Base-by-base conservation (phyloP, 2,797 vertebrate genomes). In the Pempheris klunzingeri region DNA sequence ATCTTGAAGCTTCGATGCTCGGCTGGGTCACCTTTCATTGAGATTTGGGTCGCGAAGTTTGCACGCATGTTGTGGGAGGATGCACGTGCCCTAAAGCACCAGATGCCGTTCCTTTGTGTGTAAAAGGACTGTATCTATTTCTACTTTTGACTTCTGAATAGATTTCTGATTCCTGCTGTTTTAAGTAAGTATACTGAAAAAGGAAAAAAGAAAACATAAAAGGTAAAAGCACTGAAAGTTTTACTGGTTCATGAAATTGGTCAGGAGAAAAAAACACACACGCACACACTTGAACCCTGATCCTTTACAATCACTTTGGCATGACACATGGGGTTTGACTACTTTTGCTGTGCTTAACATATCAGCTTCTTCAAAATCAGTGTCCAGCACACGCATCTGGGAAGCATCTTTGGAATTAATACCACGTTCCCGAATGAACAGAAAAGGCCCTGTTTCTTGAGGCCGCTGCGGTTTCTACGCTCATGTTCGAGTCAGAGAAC, bases 1-100 rank as follows among this genome's bases (percentile, higher is more conserved):
- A 93, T 93, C 89, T 92, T 64, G 78, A 82, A 43, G 81, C 80
- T 76, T 86, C 71, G 57, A 81, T 81, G 65, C 58, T 87, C 77
- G 22, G 1, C 73, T 71, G 83, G 84, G 87, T 87, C 76, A 67
- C 84, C 81, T 86, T 87, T 84, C 80, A 81, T 53, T 80, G 46
- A 52, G 77, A 85, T 82, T 80, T 71, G 76, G 82, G 74, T 79
- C 3, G 0, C 28, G 78, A 79, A 71, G 55, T 69, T 86, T 82
- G 68, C 71, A 32, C 18, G 54, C 54, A 77, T 58, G 73, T 13
- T 74, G 75, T 82, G 78, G 72, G 71, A 87, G 73, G 73, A 86
- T 71, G 74, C 54, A 36, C 71, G 47, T 75, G 67, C 70, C 77
- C 55, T 54, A 58, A 55, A 71, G 76, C 52, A 71, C 74, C 78